phyloP scores from a whole-genome alignment of 2,113 vertebrate species.

The Callipepla squamata region DNA sequence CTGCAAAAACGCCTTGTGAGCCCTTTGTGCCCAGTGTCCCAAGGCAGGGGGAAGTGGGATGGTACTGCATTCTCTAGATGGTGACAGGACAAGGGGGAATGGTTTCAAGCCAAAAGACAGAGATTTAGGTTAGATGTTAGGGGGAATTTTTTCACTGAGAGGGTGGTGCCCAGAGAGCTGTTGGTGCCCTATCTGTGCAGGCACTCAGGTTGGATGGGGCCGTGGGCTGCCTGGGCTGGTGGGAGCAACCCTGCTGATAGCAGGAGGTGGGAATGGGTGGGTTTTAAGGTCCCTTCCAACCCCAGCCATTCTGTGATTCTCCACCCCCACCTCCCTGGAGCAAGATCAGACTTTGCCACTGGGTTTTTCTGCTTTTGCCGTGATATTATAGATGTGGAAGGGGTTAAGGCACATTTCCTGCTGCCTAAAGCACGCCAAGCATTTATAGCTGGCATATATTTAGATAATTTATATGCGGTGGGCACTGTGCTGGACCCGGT shows the following conservation, averaged over 20 bases:
- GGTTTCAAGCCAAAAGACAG: too few species aligned
- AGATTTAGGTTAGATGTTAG: too few species aligned
- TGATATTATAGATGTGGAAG: neutral
- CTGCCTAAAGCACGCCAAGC: neutral
- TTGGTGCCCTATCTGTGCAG: too few species aligned
- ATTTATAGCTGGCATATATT: neutral
- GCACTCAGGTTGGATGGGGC: too few species aligned
- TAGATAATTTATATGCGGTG: neutral
- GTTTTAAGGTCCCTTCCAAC: too few species aligned
- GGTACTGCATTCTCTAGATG: neutral
- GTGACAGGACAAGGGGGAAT: too few species aligned
- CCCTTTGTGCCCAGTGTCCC: accelerated
- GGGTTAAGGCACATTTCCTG: constrained; percentile 26
- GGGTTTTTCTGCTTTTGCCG: neutral
- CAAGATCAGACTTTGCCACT: neutral
- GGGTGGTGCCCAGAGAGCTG: too few species aligned
- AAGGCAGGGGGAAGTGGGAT: neutral
- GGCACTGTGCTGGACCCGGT: neutral
- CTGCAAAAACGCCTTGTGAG: neutral
- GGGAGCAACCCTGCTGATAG: too few species aligned
- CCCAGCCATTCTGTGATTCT: too few species aligned
- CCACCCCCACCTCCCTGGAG: neutral
- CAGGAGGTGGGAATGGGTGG: too few species aligned
- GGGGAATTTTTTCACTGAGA: too few species aligned
- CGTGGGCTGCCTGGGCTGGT: too few species aligned